phyloP scores from a whole-genome alignment of 2,797 vertebrate species.

The Cryptoblepharus egeriae region DNA sequence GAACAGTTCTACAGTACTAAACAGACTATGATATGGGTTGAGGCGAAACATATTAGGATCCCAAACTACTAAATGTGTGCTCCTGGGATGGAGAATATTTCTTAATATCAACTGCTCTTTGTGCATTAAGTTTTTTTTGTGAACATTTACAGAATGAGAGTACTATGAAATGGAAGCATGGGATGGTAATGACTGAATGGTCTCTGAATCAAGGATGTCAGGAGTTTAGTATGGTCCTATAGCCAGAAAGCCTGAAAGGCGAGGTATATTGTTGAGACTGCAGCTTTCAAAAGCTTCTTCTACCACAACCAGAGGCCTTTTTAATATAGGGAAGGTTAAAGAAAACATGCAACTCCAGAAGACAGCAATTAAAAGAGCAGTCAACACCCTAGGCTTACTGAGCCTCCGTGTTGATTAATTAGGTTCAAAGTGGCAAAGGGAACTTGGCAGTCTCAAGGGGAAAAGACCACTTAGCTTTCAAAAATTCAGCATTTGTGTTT shows the following conservation, averaged over 20 bases:
- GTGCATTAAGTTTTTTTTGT: neutral
- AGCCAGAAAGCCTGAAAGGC: accelerated
- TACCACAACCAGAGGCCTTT: conserved; percentile 32
- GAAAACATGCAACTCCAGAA: conserved; percentile 65
- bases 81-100: neutral
- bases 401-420: conserved; percentile 36
- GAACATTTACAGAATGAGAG: neutral
- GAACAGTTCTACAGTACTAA: too few species aligned
- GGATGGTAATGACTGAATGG: neutral
- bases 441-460: conserved; percentile 44
- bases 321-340: conserved; percentile 39
- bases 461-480: conserved; percentile 41
- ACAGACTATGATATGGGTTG: too few species aligned
- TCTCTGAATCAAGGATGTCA: too few species aligned
- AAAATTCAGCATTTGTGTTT: conserved; percentile 32
- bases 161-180: neutral
- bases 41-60: too few species aligned
- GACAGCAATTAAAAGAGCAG: conserved; percentile 64
- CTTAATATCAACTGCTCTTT: neutral
- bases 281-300: neutral
- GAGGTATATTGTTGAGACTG: accelerated
- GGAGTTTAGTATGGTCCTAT: neutral
- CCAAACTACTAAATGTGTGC: neutral
- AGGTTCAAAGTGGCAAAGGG: conserved; percentile 49
- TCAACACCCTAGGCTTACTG: conserved; percentile 25